These are phyloP conservation scores for Venturia canescens DNA, from an alignment of 1,140 invertebrate species.

Conservation along the genomic window DNA sequence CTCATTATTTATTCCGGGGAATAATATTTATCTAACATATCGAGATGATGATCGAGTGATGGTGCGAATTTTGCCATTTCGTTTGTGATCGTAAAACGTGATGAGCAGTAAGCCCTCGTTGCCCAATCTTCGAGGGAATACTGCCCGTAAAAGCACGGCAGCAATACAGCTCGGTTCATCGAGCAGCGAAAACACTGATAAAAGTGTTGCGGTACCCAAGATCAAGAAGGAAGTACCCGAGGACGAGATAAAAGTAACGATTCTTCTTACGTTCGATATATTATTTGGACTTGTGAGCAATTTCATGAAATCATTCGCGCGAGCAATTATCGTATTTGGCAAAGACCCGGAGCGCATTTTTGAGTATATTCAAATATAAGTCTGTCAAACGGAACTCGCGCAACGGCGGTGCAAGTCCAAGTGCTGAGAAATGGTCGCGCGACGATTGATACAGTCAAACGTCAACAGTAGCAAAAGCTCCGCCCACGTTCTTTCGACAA, in stretches of 20 bases:
- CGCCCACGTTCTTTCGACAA: background rate
- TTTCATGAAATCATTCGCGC: too few relatives aligned
- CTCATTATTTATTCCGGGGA: background rate
- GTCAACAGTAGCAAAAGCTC: too few relatives aligned
- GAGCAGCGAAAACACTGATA: slow-evolving; percentile 50
- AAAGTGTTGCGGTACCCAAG: slow-evolving; percentile 60
- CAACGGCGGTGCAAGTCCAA: too few relatives aligned
- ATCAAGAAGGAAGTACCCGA: slow-evolving; percentile 76
- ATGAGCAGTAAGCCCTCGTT: slow-evolving; percentile 51
- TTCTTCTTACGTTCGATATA: slow-evolving; percentile 6
- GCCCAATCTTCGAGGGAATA: slow-evolving; percentile 49
- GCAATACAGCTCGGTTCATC: slow-evolving; percentile 55
- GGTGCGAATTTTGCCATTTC: background rate
- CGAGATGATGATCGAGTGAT: background rate
- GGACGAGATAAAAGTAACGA: slow-evolving; percentile 76
- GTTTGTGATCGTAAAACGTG: slow-evolving; percentile 29
- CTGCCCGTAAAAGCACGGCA: slow-evolving; percentile 57
- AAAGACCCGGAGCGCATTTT: too few relatives aligned
- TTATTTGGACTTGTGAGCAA: too few relatives aligned
- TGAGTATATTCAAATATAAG: too few relatives aligned
- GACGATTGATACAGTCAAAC: too few relatives aligned
- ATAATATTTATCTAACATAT: background rate
- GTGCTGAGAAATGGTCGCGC: too few relatives aligned
- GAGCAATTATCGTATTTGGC: too few relatives aligned
- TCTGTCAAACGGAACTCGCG: too few relatives aligned